Evolutionary conservation across 2,888 invertebrate genomes (phyloP).

Genomic region (Pandemis cinnamomeana): DNA sequence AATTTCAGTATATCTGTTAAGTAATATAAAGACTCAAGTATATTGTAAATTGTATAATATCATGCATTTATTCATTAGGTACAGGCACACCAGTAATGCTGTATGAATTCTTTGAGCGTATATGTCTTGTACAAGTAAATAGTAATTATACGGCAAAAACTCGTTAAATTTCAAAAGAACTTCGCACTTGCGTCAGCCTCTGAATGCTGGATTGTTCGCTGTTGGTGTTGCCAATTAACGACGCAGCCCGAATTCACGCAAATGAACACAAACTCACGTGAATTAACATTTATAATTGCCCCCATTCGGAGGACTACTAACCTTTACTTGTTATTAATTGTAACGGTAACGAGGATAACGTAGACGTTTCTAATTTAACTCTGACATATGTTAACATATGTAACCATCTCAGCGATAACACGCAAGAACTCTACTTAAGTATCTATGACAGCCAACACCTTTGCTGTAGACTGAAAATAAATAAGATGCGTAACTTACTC

Average conservation of each 20-base stretch:
- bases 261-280: constrained; percentile 41
- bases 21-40: too few relatives aligned
- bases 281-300: constrained; percentile 36
- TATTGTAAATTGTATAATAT: too few relatives aligned
- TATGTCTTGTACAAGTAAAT: constrained; percentile 17
- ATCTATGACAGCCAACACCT: not conserved
- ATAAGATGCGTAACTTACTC: too few relatives aligned
- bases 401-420: too few relatives aligned
- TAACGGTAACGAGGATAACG: not conserved
- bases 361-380: not conserved
- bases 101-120: too few relatives aligned
- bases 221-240: constrained; percentile 57
- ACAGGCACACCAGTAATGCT: too few relatives aligned
- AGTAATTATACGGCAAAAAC: constrained; percentile 37
- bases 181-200: constrained; percentile 52
- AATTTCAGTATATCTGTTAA: too few relatives aligned
- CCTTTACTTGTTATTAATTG: constrained; percentile 1
- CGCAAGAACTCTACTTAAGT: too few relatives aligned
- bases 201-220: constrained; percentile 40
- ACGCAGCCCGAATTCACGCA: constrained; percentile 45
- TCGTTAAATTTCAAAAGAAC: constrained; percentile 43
- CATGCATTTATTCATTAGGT: too few relatives aligned
- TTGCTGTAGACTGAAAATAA: not conserved
- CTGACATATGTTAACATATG: too few relatives aligned
- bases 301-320: constrained; percentile 16